A percentile compares a stretch with the other conserved stretches of the same genome.
Conservation (phyloP, 2,113 vertebrate species). For the Semicossyphus pulcher region DNA sequence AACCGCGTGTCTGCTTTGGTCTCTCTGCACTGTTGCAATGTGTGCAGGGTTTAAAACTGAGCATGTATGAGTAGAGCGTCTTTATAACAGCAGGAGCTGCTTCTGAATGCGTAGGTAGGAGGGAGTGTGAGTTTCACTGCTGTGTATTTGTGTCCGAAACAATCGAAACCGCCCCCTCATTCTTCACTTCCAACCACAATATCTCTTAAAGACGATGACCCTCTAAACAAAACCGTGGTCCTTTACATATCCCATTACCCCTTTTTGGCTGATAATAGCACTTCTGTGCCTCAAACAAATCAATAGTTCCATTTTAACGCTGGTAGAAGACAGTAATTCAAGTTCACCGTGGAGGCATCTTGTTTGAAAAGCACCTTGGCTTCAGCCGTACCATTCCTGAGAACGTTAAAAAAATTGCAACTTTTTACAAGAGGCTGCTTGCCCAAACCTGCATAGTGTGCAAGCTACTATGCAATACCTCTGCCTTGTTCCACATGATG, state of each 20-base stretch:
- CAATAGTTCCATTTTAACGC: conserved; percentile 33
- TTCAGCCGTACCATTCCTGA: conserved; percentile 7
- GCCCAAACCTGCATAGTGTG: conserved; percentile 44
- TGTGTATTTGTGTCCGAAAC: conserved; percentile 14
- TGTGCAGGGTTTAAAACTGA: conserved; percentile 4
- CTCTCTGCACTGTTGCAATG: neutral
- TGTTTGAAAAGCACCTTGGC: neutral
- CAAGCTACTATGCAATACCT: neutral
- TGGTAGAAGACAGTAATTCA: conserved; percentile 17
- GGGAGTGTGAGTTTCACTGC: conserved; percentile 31
- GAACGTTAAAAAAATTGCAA: conserved; percentile 14
- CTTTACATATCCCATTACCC: conserved; percentile 14
- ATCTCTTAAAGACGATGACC: neutral
- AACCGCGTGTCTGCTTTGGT: neutral
- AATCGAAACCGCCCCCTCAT: conserved; percentile 43
- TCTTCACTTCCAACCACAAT: conserved; percentile 36
- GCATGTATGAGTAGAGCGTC: conserved; percentile 22
- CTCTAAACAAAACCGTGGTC: conserved; percentile 12
- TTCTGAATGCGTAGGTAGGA: conserved; percentile 48
- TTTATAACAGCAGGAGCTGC: conserved; percentile 26
- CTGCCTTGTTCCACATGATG: neutral
- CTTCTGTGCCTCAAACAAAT: conserved; percentile 26
- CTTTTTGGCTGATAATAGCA: conserved; percentile 16
- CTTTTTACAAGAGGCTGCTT: conserved; percentile 41
- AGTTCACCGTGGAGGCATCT: neutral